Base-by-base conservation (phyloP, 2,797 vertebrate genomes). In the Phrynocephalus guinanensis region DNA sequence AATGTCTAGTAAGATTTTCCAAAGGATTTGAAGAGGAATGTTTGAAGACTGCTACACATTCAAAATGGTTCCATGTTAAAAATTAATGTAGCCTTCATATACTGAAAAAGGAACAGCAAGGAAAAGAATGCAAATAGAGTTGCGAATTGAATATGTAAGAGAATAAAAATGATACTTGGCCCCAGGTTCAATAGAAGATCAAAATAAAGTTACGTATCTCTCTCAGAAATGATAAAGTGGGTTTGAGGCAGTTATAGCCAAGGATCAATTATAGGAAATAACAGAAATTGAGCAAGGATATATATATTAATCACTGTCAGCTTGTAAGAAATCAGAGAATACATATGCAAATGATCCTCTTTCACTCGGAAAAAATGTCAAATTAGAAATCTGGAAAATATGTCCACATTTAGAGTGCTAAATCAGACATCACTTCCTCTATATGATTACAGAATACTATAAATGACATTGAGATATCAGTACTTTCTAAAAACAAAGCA, bases 101-200 rank as follows among this genome's bases (percentile, higher is more conserved):
- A 71, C 8, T 28, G 8, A 30, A 33, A 44, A 70, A 20, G 2
- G 28, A 20, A 70, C 22, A 60, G n/a, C 44, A 13, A 50, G 28
- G 13, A n/a, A 78, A 63, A 67, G 22, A 22, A 86, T 78, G 28
- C 28, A 84, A 10, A 78, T 1, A 11, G 33, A 26, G 2, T 79
- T 87, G 30, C 1, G 0, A n/a, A 1, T 77, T 0, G 10, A 6
- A 72, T 7, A 38, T 24, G 18, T 67, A 44, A 82, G 5, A 16
- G 56, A 18, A 72, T 56, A 33, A 26, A 52, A 6, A 22, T 26
- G 1, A 77, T 13, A 7, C 10, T n/a, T 48, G 22, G 10, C 48
- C 48, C 72, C 48, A 22, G 63, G 60, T 50, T 67, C 38, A 77
- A 30, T 30, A 76, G 33, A 63, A 67, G 24, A 44, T 3, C 15